phyloP scores from a whole-genome alignment of 2,113 vertebrate genomes.

The Pluvianellus socialis region DNA sequence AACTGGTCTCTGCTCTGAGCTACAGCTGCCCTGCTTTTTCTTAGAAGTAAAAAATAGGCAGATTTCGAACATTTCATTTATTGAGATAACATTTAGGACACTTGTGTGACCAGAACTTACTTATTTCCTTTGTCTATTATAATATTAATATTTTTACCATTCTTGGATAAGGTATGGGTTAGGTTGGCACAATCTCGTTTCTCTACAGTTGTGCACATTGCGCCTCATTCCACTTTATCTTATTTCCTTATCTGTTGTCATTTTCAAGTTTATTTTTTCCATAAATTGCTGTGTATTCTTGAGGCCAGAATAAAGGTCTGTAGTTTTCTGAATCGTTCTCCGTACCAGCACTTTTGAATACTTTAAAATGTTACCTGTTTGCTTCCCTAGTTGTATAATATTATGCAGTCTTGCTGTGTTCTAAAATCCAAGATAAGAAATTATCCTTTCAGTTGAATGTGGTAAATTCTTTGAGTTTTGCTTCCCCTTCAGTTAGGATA shows the following conservation, averaged over 20 bases:
- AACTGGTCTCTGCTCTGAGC: not conserved
- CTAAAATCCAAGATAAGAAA: not conserved
- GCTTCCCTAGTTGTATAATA: not conserved
- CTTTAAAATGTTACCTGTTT: not conserved
- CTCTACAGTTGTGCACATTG: not conserved
- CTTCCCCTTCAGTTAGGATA: not conserved
- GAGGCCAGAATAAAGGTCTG: not conserved
- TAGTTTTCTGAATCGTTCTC: not conserved
- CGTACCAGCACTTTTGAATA: not conserved
- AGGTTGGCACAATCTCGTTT: not conserved
- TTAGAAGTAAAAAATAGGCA: not conserved
- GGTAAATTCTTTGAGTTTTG: not conserved
- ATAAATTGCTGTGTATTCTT: not conserved
- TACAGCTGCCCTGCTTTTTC: not conserved
- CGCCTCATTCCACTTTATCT: not conserved
- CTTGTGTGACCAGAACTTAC: not conserved
- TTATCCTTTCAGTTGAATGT: not conserved
- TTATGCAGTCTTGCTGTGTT: not conserved
- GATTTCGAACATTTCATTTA: not conserved
- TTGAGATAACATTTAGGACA: not conserved
- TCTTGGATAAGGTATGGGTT: not conserved
- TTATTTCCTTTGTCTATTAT: not conserved
- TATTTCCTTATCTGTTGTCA: not conserved
- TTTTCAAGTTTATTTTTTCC: not conserved
- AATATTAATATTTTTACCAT: not conserved